These are phyloP conservation scores for Paracyclopina nana DNA, from an alignment of 1,140 invertebrate species.

Conservation along the genomic window DNA sequence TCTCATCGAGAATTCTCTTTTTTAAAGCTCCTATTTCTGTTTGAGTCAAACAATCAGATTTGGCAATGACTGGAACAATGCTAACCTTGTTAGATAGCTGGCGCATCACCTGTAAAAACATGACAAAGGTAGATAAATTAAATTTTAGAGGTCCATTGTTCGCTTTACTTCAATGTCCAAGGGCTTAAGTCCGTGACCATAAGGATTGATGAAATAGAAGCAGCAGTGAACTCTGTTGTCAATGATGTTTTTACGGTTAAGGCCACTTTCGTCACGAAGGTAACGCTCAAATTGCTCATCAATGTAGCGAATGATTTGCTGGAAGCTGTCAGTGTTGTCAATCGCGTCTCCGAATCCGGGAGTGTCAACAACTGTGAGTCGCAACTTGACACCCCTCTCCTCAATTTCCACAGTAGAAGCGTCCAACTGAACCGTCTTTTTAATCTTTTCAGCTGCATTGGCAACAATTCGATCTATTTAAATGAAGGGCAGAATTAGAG, in stretches of 20 bases:
- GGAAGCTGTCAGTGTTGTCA: slow-evolving; percentile 80
- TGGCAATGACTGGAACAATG: slow-evolving; percentile 96
- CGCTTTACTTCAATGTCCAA: slow-evolving; percentile 91
- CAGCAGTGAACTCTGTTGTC: slow-evolving; percentile 89
- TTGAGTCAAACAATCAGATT: slow-evolving; percentile 90
- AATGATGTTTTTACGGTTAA: slow-evolving; percentile 73
- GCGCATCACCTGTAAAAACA: too few species aligned
- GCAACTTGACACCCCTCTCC: slow-evolving; percentile 68
- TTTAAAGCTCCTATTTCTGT: slow-evolving; percentile 78
- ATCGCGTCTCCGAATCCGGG: slow-evolving; percentile 98
- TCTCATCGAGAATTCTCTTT: slow-evolving; percentile 36
- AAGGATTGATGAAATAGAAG: slow-evolving; percentile 97
- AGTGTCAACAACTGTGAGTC: slow-evolving; percentile 81
- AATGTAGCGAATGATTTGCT: slow-evolving; percentile 75
- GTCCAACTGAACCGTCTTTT: slow-evolving; percentile 69
- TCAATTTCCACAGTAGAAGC: slow-evolving; percentile 85
- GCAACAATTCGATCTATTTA: slow-evolving; percentile 54
- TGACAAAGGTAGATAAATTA: too few species aligned
- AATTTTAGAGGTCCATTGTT: too few species aligned
- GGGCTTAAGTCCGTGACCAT: slow-evolving; percentile 84
- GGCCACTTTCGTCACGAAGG: slow-evolving; percentile 66
- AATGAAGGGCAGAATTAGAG: too few species aligned
- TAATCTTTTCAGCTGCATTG: slow-evolving; percentile 47
- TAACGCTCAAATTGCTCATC: slow-evolving; percentile 81
- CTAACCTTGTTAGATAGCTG: slow-evolving; percentile 94